These are phyloP conservation scores for Ceratina calcarata DNA, from an alignment of 1,140 invertebrate genomes.

Conservation along the genomic window DNA sequence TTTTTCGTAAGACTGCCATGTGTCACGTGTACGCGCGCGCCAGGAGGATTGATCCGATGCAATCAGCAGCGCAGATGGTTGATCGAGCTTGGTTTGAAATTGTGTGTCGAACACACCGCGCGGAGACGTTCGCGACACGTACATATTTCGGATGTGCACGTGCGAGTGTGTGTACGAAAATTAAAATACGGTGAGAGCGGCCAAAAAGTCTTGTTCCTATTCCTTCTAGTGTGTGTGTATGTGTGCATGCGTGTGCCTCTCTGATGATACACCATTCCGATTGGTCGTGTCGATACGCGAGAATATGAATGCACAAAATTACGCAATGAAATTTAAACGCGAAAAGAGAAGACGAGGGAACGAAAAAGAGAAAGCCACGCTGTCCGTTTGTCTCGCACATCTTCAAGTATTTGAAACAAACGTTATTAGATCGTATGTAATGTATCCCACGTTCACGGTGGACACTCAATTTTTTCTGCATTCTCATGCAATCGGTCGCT, in stretches of 20 bases:
- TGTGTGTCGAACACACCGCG: conserved; percentile 33
- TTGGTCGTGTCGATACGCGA: conserved; percentile 27
- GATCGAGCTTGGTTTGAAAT: conserved; percentile 30
- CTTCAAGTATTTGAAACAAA: conserved; percentile 18
- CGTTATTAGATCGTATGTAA: conserved; percentile 32
- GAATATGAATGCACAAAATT: background rate
- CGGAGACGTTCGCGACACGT: conserved; percentile 49
- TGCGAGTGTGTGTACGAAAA: conserved; percentile 25
- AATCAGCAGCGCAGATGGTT: conserved; percentile 22
- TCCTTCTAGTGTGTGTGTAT: conserved; percentile 60
- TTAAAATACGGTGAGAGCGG: conserved; percentile 47
- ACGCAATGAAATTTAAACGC: background rate
- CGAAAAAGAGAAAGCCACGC: background rate
- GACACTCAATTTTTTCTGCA: conserved; percentile 27
- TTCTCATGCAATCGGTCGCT: conserved; percentile 29
- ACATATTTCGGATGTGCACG: conserved; percentile 2
- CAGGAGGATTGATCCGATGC: conserved; percentile 36
- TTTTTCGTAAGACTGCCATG: conserved; percentile 60
- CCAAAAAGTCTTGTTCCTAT: conserved; percentile 69
- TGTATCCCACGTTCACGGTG: conserved; percentile 40
- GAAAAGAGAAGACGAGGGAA: background rate
- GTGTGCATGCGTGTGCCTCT: conserved; percentile 29
- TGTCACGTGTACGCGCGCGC: conserved; percentile 38
- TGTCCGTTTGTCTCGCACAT: conserved; percentile 24
- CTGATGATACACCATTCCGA: conserved; percentile 45